Percentiles rank a stretch among this genome's conserved stretches.
Conservation (phyloP, 2,888 invertebrate genomes). For the Drosophila mulleri region DNA sequence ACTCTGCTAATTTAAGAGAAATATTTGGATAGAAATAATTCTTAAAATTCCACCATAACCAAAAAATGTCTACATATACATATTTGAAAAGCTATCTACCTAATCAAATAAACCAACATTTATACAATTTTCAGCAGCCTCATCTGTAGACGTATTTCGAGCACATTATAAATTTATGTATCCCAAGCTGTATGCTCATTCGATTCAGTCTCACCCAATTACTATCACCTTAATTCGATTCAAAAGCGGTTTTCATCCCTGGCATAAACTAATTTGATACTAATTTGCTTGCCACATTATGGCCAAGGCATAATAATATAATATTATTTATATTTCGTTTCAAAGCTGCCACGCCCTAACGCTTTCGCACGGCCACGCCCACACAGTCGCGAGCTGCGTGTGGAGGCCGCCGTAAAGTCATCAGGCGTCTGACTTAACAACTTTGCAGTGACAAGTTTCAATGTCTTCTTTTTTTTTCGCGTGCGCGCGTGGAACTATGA, state of each 20-base stretch:
- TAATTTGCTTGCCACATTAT: constrained; percentile 53
- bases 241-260: constrained; percentile 13
- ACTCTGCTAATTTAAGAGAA: not conserved
- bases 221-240: constrained; percentile 7
- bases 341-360: constrained; percentile 55
- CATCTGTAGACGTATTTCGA: no score
- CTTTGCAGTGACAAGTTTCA: constrained; percentile 77
- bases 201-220: not conserved
- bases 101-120: no score
- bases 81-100: no score
- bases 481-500: constrained; percentile 67
- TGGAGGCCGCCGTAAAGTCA: constrained; percentile 63
- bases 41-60: no score
- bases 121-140: not conserved
- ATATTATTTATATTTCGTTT: constrained; percentile 27
- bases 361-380: constrained; percentile 61
- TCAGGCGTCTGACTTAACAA: constrained; percentile 79
- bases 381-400: constrained; percentile 34
- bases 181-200: not conserved
- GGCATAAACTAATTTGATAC: constrained; percentile 36
- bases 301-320: constrained; percentile 42
- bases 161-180: not conserved
- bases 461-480: constrained; percentile 46
- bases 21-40: no score
- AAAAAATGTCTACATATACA: no score